Percentiles rank a stretch among this genome's conserved stretches.
These are phyloP conservation scores for Papilio glaucus DNA, from an alignment of 1,140 invertebrate species.

Conservation along the genomic window DNA sequence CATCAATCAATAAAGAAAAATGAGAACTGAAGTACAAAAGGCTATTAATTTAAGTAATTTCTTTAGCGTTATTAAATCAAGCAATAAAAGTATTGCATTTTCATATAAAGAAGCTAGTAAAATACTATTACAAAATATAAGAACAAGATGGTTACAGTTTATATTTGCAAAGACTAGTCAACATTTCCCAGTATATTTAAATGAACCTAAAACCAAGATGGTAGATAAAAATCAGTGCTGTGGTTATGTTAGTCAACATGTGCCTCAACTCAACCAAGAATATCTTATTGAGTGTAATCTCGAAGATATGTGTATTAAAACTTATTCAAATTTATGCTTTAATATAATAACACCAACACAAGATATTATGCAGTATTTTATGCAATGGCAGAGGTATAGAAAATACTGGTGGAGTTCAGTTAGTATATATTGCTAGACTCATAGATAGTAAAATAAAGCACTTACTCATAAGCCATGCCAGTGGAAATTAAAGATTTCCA, in stretches of 20 bases:
- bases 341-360: slow-evolving; percentile 57
- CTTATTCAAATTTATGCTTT: slow-evolving; percentile 51
- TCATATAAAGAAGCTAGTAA: slow-evolving; percentile 57
- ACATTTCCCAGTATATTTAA: slow-evolving; percentile 60
- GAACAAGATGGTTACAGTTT: slow-evolving; percentile 63
- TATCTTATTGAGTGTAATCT: slow-evolving; percentile 42
- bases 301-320: slow-evolving; percentile 38
- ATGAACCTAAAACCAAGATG: slow-evolving; percentile 37
- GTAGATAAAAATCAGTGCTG: slow-evolving; percentile 43
- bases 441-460: neutral
- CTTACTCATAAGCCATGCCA: neutral
- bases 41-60: slow-evolving; percentile 57
- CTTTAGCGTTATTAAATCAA: slow-evolving; percentile 62
- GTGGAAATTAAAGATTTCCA: too few relatives aligned
- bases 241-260: slow-evolving; percentile 55
- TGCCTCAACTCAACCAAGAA: slow-evolving; percentile 44
- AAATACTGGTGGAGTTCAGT: slow-evolving; percentile 92
- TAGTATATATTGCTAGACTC: slow-evolving; percentile 54
- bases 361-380: slow-evolving; percentile 84
- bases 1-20: slow-evolving; percentile 60
- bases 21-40: slow-evolving; percentile 76
- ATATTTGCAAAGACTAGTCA: slow-evolving; percentile 58
- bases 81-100: slow-evolving; percentile 58
- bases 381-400: slow-evolving; percentile 88
- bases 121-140: slow-evolving; percentile 66